phyloP scores from a whole-genome alignment of 2,113 vertebrate species.

The Istiophorus platypterus region DNA sequence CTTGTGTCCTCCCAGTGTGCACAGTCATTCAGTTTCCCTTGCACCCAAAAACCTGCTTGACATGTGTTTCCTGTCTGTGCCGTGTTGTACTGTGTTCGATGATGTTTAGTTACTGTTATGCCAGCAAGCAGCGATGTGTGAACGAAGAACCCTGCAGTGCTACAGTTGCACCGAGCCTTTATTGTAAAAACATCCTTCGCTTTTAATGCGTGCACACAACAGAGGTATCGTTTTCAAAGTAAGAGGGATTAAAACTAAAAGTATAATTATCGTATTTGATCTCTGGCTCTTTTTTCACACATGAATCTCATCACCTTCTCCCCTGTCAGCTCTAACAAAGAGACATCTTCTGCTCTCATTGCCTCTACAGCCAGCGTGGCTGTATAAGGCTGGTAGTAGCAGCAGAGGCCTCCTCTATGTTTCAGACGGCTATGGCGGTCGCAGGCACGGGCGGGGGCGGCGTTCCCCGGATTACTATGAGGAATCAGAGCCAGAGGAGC shows the following conservation, averaged over 20 bases:
- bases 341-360: conserved; percentile 76
- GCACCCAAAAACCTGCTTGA: conserved; percentile 67
- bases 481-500: conserved; percentile 91
- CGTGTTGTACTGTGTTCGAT: conserved; percentile 48
- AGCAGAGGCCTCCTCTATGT: conserved; percentile 80
- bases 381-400: conserved; percentile 78
- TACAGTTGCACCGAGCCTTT: neutral
- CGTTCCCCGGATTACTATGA: conserved; percentile 92
- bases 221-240: neutral
- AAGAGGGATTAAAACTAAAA: conserved; percentile 30
- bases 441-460: conserved; percentile 79
- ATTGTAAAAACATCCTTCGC: conserved; percentile 10
- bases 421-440: conserved; percentile 89
- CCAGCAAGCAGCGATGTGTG: conserved; percentile 74
- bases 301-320: conserved; percentile 66
- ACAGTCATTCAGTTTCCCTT: conserved; percentile 65
- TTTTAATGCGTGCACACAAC: conserved; percentile 17
- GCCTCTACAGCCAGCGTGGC: conserved; percentile 72
- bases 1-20: conserved; percentile 63
- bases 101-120: conserved; percentile 59
- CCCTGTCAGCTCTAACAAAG: conserved; percentile 74
- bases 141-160: conserved; percentile 60
- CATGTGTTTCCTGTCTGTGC: conserved; percentile 52
- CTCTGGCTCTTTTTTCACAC: conserved; percentile 77
- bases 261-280: conserved; percentile 9